Evolutionary conservation across 1,140 invertebrate species (phyloP), one percentile per base, ranked within the genome.

Genomic region (Drosophila malerkotliana): DNA sequence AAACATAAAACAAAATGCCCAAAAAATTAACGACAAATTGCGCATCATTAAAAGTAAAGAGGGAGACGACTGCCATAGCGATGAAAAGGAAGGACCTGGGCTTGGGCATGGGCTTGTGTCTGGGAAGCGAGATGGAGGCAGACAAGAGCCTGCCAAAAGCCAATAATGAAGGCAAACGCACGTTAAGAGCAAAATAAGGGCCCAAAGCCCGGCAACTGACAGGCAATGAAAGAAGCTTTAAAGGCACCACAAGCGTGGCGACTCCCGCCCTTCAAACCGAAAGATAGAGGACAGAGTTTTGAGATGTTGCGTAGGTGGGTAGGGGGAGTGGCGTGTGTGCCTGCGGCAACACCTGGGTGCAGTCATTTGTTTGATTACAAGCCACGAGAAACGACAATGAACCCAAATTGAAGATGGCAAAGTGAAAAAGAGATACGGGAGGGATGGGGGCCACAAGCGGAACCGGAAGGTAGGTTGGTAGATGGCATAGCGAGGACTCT

Each of bases 341-440:
- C 71, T 47, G 21, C 14, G 59, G 72, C 61, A 68, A 71, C 81
- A 85, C 81, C 81, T 85, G 81, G 60, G 73, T 61, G 61, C 81
- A 87, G 60, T 85, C 82, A 87, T 85, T 85, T 87, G 76, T 85
- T 85, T 85, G 81, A 85, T 87, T 85, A 85, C 82, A 85, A 73
- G 63, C 69, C 74, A 74, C 30, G 45, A 63, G 45, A 79, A 72
- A 73, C 72, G 64, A 79, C 75, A 83, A 66, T 61, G 69, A 75
- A 54, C 44, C 66, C 57, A 54, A 77, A 41, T 57, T 32, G 30
- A 59, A 77, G 67, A 73, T 48, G 58, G 24, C 34, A 77, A 67
- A 41, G 52, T 52, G 52, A 62, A 54, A 47, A 63, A 37, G 34
- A 58, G 30, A 8, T 37, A 4, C n/a, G 47, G n/a, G 32, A 4